A percentile compares a stretch with the other conserved stretches of the same genome.
Evolutionary conservation across 2,888 invertebrate species (phyloP).

Genomic region (Leuctra nigra): DNA sequence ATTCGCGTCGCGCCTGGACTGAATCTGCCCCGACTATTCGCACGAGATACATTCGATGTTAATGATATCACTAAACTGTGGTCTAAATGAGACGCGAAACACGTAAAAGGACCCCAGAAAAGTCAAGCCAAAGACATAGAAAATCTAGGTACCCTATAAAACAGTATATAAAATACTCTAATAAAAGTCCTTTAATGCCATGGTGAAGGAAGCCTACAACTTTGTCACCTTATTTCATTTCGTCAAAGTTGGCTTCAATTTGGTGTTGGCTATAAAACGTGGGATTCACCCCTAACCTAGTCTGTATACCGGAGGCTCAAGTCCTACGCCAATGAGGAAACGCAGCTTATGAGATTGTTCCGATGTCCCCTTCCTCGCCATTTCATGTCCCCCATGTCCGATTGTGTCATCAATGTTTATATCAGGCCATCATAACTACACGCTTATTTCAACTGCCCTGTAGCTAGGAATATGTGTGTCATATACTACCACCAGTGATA

Average conservation of each 20-base stretch:
- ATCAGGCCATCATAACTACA: constrained; percentile 2
- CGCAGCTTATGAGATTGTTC: constrained; percentile 24
- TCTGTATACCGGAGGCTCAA: neutral
- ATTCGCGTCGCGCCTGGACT: neutral
- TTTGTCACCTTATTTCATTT: constrained; percentile 17
- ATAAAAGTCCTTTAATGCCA: constrained; percentile 11
- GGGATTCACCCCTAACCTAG: constrained; percentile 4
- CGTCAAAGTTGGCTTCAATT: constrained; percentile 13
- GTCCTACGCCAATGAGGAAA: constrained; percentile 19
- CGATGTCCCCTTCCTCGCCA: constrained; percentile 3
- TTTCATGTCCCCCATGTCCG: constrained; percentile 12
- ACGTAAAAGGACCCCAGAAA: neutral
- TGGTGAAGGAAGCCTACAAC: neutral
- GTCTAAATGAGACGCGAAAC: neutral
- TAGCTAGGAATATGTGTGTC: neutral
- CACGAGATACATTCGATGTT: too few species aligned
- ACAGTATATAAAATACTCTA: constrained; percentile 14
- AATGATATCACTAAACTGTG: neutral
- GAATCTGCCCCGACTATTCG: too few species aligned
- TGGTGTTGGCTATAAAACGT: constrained; percentile 10
- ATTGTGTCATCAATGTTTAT: constrained; percentile 16
- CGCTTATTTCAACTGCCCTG: constrained; percentile 4
- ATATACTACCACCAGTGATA: neutral
- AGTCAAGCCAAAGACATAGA: constrained; percentile 1
- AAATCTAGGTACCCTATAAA: constrained; percentile 15